Evolutionary conservation across 2,797 vertebrate genomes (phyloP).

Genomic region (Bradypodion pumilum): DNA sequence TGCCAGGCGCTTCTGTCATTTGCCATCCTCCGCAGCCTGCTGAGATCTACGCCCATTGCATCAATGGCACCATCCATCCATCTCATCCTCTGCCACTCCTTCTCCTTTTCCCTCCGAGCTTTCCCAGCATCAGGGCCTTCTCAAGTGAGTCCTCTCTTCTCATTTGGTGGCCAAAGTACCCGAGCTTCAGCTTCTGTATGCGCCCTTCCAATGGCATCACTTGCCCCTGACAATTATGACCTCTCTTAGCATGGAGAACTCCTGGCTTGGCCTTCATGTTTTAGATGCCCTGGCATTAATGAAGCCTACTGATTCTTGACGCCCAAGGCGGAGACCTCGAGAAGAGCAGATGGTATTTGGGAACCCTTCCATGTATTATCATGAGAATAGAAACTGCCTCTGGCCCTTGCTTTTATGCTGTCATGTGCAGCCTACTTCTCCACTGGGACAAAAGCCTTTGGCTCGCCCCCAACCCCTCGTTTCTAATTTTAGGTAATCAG

Average conservation of each 20-base stretch:
- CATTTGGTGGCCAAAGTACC: no score
- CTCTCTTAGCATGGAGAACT: slow-evolving; percentile 65
- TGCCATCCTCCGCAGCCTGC: no score
- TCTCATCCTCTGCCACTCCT: no score
- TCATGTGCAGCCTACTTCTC: slow-evolving; percentile 53
- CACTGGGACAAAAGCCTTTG: slow-evolving; percentile 46
- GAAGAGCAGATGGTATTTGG: slow-evolving; percentile 78
- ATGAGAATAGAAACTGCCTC: slow-evolving; percentile 62
- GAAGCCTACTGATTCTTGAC: slow-evolving; percentile 72
- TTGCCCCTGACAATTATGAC: slow-evolving; percentile 59
- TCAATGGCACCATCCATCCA: no score
- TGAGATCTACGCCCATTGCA: no score
- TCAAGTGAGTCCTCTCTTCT: no score
- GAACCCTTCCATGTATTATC: slow-evolving; percentile 68
- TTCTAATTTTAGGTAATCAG: slow-evolving; percentile 55
- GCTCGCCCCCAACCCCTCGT: accelerated
- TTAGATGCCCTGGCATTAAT: slow-evolving; percentile 72
- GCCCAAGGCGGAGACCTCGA: slow-evolving; percentile 63
- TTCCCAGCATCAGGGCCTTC: no score
- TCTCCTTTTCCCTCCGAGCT: no score
- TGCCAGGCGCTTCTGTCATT: no score
- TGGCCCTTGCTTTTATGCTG: no score
- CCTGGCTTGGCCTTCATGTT: slow-evolving; percentile 68
- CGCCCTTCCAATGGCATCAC: no score
- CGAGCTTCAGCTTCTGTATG: no score